Conservation (phyloP, 2,797 vertebrate species). For the Squalus acanthias region DNA sequence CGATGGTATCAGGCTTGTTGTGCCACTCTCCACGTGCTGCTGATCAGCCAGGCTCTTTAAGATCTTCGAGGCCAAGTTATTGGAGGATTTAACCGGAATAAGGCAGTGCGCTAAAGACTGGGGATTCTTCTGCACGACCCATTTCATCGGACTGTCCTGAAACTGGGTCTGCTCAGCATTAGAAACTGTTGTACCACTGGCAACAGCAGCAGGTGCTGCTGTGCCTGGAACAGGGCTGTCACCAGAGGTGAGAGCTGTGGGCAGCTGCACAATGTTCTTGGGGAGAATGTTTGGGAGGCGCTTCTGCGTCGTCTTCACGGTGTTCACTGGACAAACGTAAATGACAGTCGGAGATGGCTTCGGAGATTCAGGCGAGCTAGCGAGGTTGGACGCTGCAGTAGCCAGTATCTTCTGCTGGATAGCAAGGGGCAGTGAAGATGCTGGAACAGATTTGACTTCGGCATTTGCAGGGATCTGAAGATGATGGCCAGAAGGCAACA, state of each 20-base stretch:
- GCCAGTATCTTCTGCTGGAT: slow-evolving; percentile 62
- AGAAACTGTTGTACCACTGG: background rate
- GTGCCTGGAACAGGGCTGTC: slow-evolving; percentile 43
- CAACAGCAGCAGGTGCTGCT: slow-evolving; percentile 40
- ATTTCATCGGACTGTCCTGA: slow-evolving; percentile 55
- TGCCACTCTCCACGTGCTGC: slow-evolving; percentile 43
- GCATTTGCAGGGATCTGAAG: slow-evolving; percentile 64
- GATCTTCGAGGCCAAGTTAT: slow-evolving; percentile 59
- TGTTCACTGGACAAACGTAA: slow-evolving; percentile 62
- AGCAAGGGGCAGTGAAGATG: slow-evolving; percentile 56
- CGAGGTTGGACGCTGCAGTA: slow-evolving; percentile 44
- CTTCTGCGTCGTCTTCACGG: slow-evolving; percentile 54
- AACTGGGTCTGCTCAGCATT: slow-evolving; percentile 32
- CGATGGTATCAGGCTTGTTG: background rate
- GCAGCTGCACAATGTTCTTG: slow-evolving; percentile 45
- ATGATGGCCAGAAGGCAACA: slow-evolving; percentile 58
- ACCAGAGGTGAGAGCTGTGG: slow-evolving; percentile 42
- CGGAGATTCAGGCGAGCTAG: slow-evolving; percentile 46
- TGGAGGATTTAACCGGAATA: slow-evolving; percentile 63
- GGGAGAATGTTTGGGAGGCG: slow-evolving; percentile 46
- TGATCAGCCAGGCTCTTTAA: slow-evolving; percentile 55
- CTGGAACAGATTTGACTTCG: slow-evolving; percentile 60
- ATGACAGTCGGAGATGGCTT: slow-evolving; percentile 53
- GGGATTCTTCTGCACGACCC: slow-evolving; percentile 55
- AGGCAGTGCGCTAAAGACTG: slow-evolving; percentile 48